Evolutionary conservation across 92 coral and sea anemone species (phyloP), one percentile per base, ranked within the genome.

Genomic region (Anthopleura xanthogrammica): DNA sequence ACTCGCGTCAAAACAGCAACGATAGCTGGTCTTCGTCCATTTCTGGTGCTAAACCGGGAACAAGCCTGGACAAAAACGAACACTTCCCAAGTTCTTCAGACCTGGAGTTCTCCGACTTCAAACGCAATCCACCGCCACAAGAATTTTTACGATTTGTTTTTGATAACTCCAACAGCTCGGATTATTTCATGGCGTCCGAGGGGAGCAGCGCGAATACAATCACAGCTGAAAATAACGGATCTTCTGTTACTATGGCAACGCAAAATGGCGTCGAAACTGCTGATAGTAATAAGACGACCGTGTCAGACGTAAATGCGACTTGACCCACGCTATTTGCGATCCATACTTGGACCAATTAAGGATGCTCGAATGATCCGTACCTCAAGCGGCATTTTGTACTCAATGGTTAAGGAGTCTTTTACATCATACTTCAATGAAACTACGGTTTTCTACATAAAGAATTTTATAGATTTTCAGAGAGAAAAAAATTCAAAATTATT

Each of bases 111-210:
- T 29, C 36, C 83, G 90, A 86, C 77, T 75, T 93, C 71, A 89
- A 94, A 85, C 88, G 78, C 57, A 89, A 88, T 39, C 95, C 97
- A 22, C 88, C 83, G 22, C 97, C 97, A 14, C 97, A 93, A 52
- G 89, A 93, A 80, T 93, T 91, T 83, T 87, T 93, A 13, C 97
- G 92, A 80, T 93, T 93, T 83, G 95, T 87, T 40, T 93, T 93
- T 84, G 97, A 93, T 79, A 89, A 85, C 60, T 91, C 92, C 29
- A 72, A 82, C 36, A 23, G 39, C 12, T 93, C 95, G 68, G 95
- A 91, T 41, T 88, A 75, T 62, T 83, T 81, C 57, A 39, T 90
- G 77, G 78, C 90, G 12, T 65, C 87, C 13, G 92, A 86, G 52
- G 77, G n/a, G 8, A 86, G 86, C 42, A 85, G 82, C 40, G 36